Evolutionary conservation across 2,888 invertebrate genomes (phyloP).

Genomic region (Idaea straminata): DNA sequence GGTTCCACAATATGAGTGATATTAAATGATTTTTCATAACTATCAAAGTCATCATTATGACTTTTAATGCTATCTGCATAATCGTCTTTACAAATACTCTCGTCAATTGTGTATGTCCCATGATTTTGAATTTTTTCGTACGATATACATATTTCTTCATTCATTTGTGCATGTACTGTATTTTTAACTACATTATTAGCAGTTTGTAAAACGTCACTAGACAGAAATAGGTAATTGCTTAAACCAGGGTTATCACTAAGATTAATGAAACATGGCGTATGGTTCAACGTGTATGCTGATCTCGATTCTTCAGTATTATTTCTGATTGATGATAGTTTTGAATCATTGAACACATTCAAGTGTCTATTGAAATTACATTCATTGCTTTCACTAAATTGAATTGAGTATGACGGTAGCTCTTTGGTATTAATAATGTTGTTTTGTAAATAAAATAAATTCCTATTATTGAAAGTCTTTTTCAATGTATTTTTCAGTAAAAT

Average conservation of each 20-base stretch:
- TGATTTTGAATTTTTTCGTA: neutral
- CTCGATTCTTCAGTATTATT: neutral
- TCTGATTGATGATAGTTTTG: neutral
- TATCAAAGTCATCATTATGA: neutral
- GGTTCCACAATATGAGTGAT: neutral
- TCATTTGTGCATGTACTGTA: neutral
- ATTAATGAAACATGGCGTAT: neutral
- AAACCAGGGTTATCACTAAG: neutral
- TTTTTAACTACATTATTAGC: neutral
- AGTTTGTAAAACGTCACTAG: neutral
- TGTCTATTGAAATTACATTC: constrained; percentile 6
- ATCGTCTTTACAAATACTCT: neutral
- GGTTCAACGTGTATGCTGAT: neutral
- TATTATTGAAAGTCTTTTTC: constrained; percentile 17
- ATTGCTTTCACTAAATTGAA: constrained; percentile 36
- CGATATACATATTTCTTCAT: neutral
- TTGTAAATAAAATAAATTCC: constrained; percentile 12
- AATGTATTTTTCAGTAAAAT: constrained; percentile 26
- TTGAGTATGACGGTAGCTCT: constrained; percentile 33
- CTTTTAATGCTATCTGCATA: neutral
- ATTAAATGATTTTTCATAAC: neutral
- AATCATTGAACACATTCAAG: neutral
- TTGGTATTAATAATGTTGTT: constrained; percentile 12
- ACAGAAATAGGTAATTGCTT: neutral
- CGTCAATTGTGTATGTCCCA: neutral